These are phyloP conservation scores for Cryptus viduatorius DNA, from an alignment of 2,888 invertebrate genomes.

Conservation along the genomic window DNA sequence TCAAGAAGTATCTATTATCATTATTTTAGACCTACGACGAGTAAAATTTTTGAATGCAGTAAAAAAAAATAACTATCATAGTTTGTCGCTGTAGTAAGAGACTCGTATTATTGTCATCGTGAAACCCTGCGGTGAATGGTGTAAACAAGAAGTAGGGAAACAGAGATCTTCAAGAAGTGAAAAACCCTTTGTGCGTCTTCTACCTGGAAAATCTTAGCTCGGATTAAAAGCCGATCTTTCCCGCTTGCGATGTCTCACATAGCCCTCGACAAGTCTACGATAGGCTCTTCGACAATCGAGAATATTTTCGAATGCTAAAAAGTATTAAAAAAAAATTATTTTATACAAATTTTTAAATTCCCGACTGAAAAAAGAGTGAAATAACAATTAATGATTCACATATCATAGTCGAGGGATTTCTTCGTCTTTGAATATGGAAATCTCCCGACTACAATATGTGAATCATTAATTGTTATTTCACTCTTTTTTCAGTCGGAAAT, in stretches of 20 bases:
- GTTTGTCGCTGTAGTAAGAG: not conserved
- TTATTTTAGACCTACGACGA: not conserved
- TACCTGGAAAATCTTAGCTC: not conserved
- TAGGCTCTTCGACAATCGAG: not conserved
- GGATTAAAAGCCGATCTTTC: not conserved
- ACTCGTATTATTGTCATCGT: not conserved
- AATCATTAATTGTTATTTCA: too few relatives aligned
- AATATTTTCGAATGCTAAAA: not conserved
- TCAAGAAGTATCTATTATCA: constrained; percentile 44
- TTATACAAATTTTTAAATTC: not conserved
- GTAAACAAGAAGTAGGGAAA: too few relatives aligned
- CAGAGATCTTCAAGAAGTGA: not conserved
- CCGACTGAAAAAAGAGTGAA: not conserved
- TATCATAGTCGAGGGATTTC: too few relatives aligned
- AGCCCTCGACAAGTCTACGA: not conserved
- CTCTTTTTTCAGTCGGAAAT: too few relatives aligned
- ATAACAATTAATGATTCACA: too few relatives aligned
- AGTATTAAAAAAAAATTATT: not conserved
- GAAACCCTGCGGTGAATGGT: not conserved
- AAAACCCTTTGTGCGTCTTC: not conserved
- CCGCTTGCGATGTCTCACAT: not conserved
- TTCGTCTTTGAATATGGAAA: too few relatives aligned
- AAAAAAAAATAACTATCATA: not conserved
- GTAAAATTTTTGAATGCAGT: not conserved
- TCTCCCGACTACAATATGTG: too few relatives aligned